Evolutionary conservation across 1,140 invertebrate species (phyloP), one percentile per base, ranked within the genome.

Genomic region (Sminthurides bifidus): DNA sequence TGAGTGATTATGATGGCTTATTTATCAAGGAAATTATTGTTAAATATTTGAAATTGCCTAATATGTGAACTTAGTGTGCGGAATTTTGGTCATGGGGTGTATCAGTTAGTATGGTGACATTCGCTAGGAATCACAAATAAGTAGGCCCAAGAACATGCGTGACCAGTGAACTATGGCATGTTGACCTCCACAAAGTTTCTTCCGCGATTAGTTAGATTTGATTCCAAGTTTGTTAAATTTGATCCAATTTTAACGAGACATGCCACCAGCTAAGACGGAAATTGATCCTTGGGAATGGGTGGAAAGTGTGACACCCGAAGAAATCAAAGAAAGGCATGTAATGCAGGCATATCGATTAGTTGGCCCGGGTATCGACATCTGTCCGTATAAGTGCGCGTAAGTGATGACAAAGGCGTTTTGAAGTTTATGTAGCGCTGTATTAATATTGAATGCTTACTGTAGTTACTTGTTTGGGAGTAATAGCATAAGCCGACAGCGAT

Each of bases 271-370:
- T 6, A 49, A 49, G 21, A n/a, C 46, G 17, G 46, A 49, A 19
- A 49, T 49, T 5, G 3, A 27, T 33, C 46, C 46, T 3, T 49
- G 46, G 46, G 21, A 33, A 21, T 49, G 46, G 46, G 21, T 33
- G 5, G 46, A 49, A 10, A 49, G 3, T 17, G 23, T 21, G 1
- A 1, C 17, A 12, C 46, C 55, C 6, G 48, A 57, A 23, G 29
- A 51, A 35, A 17, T 57, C 35, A 26, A n/a, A 1, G 31, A 23
- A 12, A 31, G 45, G n/a, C 33, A 51, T 37, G 17, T 57, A 17
- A 8, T 44, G 12, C 14, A 35, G 14, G 38, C 40, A 5, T 51
- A 51, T 41, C 48, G 46, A 17, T 14, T 51, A 23, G 14, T 19
- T 24, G 48, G 40, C 14, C 48, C 40, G 24, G 40, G 26, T 24